phyloP scores from a whole-genome alignment of 92 coral and sea anemone species.

The Galaxea fascicularis region DNA sequence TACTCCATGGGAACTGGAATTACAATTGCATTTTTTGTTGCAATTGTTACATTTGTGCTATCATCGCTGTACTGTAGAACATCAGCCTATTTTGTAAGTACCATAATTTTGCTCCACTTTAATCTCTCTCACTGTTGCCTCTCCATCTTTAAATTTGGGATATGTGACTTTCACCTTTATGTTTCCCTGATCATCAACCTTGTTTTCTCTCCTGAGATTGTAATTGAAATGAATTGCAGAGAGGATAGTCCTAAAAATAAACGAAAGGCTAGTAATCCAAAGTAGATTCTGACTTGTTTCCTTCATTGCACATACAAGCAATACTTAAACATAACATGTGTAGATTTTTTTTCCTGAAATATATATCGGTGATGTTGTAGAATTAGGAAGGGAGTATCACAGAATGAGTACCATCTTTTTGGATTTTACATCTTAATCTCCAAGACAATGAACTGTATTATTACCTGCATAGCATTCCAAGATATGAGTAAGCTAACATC shows the following conservation, averaged over 20 bases:
- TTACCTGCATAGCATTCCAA: conserved; percentile 72
- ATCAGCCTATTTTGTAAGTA: conserved; percentile 5
- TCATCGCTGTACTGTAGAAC: conserved; percentile 4
- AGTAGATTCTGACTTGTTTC: too few species aligned
- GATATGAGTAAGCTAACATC: conserved; percentile 49
- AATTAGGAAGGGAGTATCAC: not conserved
- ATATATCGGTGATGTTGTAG: too few species aligned
- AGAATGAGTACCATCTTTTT: not conserved
- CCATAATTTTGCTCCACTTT: conserved; percentile 48
- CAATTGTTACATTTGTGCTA: too few species aligned
- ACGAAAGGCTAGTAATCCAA: too few species aligned
- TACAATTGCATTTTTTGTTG: too few species aligned
- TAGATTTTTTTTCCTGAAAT: too few species aligned
- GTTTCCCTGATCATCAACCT: conserved; percentile 7
- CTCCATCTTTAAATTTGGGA: too few species aligned
- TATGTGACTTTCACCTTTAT: conserved; percentile 29
- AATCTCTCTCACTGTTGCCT: conserved; percentile 29
- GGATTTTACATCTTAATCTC: not conserved
- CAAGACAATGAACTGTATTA: not conserved
- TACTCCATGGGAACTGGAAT: too few species aligned
- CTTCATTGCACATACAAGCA: too few species aligned
- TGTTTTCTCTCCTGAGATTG: conserved; percentile 17
- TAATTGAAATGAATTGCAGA: conserved; percentile 43
- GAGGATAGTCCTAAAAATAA: conserved; percentile 45
- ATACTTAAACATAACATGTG: too few species aligned